Evolutionary conservation across 2,797 vertebrate genomes (phyloP).

Genomic region (Squalus acanthias): DNA sequence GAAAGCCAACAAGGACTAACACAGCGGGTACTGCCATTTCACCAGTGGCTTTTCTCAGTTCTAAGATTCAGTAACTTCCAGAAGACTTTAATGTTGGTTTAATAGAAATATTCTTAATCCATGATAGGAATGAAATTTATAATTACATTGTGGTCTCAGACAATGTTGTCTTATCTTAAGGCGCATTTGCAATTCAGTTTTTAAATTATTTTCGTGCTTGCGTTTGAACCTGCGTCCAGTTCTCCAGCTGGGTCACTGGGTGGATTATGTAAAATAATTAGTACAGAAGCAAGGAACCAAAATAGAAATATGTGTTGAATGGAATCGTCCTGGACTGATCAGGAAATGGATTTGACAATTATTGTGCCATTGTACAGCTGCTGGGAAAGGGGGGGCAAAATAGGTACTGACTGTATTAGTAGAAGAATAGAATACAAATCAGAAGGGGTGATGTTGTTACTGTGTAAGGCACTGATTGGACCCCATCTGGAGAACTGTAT

Average conservation of each 20-base stretch:
- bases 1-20: background rate
- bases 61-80: background rate
- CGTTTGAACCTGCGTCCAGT: background rate
- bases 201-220: background rate
- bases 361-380: background rate
- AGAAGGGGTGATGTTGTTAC: background rate
- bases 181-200: slow-evolving; percentile 24
- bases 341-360: background rate
- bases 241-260: background rate
- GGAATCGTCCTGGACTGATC: background rate
- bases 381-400: background rate
- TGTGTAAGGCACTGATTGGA: background rate
- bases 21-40: background rate
- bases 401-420: background rate
- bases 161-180: slow-evolving; percentile 3
- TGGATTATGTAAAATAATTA: slow-evolving; percentile 26
- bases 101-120: slow-evolving; percentile 7
- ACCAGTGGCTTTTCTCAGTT: background rate
- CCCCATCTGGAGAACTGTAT: background rate
- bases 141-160: slow-evolving; percentile 7
- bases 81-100: background rate
- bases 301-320: background rate
- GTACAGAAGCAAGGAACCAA: background rate
- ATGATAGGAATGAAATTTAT: background rate
- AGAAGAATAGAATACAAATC: background rate